Evolutionary conservation across 2,797 vertebrate species (phyloP).

Genomic region (Trichosurus vulpecula): DNA sequence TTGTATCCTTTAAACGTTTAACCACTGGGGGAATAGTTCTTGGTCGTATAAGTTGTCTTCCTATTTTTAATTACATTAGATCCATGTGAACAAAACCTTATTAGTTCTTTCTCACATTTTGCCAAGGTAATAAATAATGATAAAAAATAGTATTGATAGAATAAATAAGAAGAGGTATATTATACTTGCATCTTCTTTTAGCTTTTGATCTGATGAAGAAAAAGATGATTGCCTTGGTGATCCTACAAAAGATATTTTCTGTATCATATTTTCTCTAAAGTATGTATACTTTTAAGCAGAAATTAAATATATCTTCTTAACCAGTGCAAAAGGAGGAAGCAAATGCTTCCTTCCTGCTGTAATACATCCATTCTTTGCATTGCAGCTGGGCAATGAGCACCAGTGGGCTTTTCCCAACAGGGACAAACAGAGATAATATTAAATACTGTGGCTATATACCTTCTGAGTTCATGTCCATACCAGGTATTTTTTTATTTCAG

Average conservation of each 20-base stretch:
- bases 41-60: background rate
- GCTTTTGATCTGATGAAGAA: slow-evolving; percentile 49
- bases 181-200: slow-evolving; percentile 39
- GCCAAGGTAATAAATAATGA: slow-evolving; percentile 24
- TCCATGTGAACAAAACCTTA: background rate
- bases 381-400: background rate
- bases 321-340: slow-evolving; percentile 37
- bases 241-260: background rate
- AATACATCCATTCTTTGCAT: slow-evolving; percentile 22
- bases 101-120: background rate
- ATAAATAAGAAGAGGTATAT: slow-evolving; percentile 35
- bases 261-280: slow-evolving; percentile 29
- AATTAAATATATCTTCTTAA: slow-evolving; percentile 35
- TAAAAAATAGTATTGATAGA: background rate
- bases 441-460: background rate
- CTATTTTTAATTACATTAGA: background rate
- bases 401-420: slow-evolving; percentile 30
- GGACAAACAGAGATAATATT: slow-evolving; percentile 14
- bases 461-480: background rate
- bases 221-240: background rate
- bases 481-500: background rate
- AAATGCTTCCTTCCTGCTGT: background rate
- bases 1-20: background rate
- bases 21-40: background rate
- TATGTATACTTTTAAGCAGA: background rate